Conservation (phyloP, 2,888 invertebrate species). For the Dione vanillae region DNA sequence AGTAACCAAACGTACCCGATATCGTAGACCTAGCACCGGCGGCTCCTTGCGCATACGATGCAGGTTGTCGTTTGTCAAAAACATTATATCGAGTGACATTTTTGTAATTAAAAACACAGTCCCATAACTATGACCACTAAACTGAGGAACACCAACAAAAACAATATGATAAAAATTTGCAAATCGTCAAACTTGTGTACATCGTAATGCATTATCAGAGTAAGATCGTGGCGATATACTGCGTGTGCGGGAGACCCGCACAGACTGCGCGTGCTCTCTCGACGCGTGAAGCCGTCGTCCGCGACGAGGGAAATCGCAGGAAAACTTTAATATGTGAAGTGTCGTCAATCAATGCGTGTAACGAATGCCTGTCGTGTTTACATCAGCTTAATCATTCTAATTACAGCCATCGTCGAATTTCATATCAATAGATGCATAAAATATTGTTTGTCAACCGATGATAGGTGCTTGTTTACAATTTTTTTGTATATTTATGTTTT, state of each 20-base stretch:
- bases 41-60: conserved; percentile 79
- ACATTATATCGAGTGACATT: conserved; percentile 82
- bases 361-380: conserved; percentile 33
- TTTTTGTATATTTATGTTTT: background rate
- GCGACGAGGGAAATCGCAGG: conserved; percentile 74
- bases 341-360: conserved; percentile 35
- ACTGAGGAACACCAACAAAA: conserved; percentile 48
- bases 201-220: conserved; percentile 80
- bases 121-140: conserved; percentile 59
- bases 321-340: conserved; percentile 65
- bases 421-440: conserved; percentile 12
- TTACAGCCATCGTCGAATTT: conserved; percentile 27
- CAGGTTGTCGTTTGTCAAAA: conserved; percentile 81
- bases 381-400: conserved; percentile 26
- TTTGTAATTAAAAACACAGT: conserved; percentile 53
- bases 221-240: conserved; percentile 56
- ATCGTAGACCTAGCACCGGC: conserved; percentile 75
- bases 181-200: conserved; percentile 49
- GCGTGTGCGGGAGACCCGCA: conserved; percentile 62
- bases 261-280: conserved; percentile 59
- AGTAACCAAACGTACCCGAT: conserved; percentile 67
- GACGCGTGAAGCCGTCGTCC: conserved; percentile 50
- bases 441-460: background rate
- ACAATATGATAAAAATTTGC: conserved; percentile 7
- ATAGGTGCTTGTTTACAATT: background rate